phyloP scores from a whole-genome alignment of 2,113 vertebrate genomes.

The Peucedramus taeniatus region DNA sequence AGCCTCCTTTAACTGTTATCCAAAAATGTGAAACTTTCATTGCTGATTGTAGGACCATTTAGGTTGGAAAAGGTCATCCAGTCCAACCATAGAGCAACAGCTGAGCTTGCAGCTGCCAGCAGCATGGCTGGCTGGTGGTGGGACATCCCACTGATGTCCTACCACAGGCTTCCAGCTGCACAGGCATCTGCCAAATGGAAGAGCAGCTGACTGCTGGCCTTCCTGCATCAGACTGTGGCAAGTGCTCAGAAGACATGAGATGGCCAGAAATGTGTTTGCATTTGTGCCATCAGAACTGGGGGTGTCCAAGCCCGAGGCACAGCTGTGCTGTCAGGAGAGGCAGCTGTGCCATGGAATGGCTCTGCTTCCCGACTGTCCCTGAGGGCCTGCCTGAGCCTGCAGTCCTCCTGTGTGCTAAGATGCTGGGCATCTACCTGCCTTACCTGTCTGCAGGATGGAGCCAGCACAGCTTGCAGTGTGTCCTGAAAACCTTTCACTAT shows the following conservation, averaged over 20 bases:
- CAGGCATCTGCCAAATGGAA: background rate
- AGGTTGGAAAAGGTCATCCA: background rate
- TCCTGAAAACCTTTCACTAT: rapidly evolving
- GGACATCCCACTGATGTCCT: background rate
- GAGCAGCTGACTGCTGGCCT: background rate
- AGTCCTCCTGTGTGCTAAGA: background rate
- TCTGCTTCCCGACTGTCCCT: background rate
- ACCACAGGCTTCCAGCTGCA: background rate
- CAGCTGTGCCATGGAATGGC: background rate
- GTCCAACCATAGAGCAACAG: background rate
- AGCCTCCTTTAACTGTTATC: background rate
- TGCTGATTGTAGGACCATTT: background rate
- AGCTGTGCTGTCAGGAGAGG: background rate
- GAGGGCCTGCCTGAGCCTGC: background rate
- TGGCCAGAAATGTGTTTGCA: background rate
- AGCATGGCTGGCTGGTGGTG: background rate
- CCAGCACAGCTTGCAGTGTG: background rate
- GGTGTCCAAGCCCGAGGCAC: background rate
- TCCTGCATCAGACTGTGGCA: background rate
- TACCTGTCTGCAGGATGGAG: background rate
- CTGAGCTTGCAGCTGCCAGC: background rate
- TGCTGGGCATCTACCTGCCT: background rate
- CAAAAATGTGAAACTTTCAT: background rate
- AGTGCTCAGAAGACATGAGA: background rate
- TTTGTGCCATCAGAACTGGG: background rate